These are phyloP conservation scores for Omphaloscelis lunosa DNA, from an alignment of 2,888 invertebrate species.

Conservation along the genomic window DNA sequence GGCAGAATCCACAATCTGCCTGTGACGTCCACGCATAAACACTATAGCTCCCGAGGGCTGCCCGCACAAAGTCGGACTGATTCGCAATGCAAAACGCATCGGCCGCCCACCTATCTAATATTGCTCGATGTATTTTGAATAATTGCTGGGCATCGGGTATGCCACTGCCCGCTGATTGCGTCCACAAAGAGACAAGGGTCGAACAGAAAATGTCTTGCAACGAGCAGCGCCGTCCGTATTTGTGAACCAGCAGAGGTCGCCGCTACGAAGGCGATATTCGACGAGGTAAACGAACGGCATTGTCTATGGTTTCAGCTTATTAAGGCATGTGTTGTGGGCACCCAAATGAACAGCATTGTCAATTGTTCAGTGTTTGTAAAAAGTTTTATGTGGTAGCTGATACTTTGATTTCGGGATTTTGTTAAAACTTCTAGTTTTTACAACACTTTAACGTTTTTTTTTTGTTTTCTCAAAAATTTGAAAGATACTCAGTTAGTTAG, in stretches of 20 bases:
- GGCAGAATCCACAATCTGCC: conserved; percentile 82
- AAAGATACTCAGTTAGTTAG: neutral
- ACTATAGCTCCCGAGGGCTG: conserved; percentile 81
- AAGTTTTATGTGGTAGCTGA: neutral
- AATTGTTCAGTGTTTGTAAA: neutral
- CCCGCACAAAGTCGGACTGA: conserved; percentile 86
- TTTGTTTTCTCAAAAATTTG: no score
- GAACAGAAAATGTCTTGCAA: conserved; percentile 85
- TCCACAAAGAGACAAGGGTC: conserved; percentile 82
- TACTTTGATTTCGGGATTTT: neutral
- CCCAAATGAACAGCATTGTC: neutral
- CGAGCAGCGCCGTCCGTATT: conserved; percentile 64
- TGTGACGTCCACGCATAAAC: conserved; percentile 83
- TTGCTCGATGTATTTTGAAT: conserved; percentile 90
- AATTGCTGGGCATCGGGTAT: conserved; percentile 83
- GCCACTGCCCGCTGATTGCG: conserved; percentile 81
- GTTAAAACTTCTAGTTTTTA: neutral
- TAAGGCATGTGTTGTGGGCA: conserved; percentile 13
- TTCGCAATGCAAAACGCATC: conserved; percentile 90
- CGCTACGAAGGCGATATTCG: neutral
- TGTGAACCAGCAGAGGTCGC: conserved; percentile 32
- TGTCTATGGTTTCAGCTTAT: conserved; percentile 20
- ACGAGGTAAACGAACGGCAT: neutral
- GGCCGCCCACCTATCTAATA: conserved; percentile 89
- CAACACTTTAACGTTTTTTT: no score